Evolutionary conservation across 1,140 invertebrate genomes (phyloP).

Genomic region (Coelopa frigida): DNA sequence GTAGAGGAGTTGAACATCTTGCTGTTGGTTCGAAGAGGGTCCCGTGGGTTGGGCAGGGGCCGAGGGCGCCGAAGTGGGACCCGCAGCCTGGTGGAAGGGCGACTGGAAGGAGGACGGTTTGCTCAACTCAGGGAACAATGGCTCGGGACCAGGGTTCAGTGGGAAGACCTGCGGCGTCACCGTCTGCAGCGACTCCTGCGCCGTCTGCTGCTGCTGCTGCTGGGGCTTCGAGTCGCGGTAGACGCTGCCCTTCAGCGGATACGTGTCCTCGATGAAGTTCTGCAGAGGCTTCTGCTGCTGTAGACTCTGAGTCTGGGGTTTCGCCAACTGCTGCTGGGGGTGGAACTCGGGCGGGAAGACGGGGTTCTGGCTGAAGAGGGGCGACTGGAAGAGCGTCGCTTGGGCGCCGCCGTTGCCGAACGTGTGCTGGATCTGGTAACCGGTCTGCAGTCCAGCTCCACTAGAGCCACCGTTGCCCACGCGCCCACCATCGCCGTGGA

Average conservation of each 20-base stretch:
- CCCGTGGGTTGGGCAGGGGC: slow-evolving; percentile 7
- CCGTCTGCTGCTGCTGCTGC: slow-evolving; percentile 27
- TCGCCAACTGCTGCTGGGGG: slow-evolving; percentile 18
- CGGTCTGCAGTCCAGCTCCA: slow-evolving; percentile 31
- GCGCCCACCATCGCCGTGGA: slow-evolving; percentile 22
- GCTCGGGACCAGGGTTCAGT: slow-evolving; percentile 24
- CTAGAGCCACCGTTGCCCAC: not conserved
- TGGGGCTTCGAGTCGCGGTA: slow-evolving; percentile 20
- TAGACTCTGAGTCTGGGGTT: slow-evolving; percentile 24
- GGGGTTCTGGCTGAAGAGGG: slow-evolving; percentile 26
- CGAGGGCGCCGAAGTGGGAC: slow-evolving; percentile 7
- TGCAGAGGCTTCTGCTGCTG: slow-evolving; percentile 29
- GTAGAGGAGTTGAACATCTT: slow-evolving; percentile 69
- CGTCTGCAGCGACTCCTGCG: slow-evolving; percentile 32
- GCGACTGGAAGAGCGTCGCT: slow-evolving; percentile 33
- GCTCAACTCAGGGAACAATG: slow-evolving; percentile 19
- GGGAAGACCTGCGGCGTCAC: slow-evolving; percentile 39
- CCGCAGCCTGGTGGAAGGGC: slow-evolving; percentile 8
- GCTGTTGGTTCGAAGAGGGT: slow-evolving; percentile 40
- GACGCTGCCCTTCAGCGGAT: slow-evolving; percentile 18
- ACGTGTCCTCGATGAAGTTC: slow-evolving; percentile 31
- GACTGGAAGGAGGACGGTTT: slow-evolving; percentile 14
- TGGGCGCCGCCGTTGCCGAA: slow-evolving; percentile 30
- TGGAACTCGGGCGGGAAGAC: slow-evolving; percentile 27
- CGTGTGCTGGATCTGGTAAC: slow-evolving; percentile 40